phyloP scores from a whole-genome alignment of 2,113 vertebrate genomes.

The Serilophus lunatus region DNA sequence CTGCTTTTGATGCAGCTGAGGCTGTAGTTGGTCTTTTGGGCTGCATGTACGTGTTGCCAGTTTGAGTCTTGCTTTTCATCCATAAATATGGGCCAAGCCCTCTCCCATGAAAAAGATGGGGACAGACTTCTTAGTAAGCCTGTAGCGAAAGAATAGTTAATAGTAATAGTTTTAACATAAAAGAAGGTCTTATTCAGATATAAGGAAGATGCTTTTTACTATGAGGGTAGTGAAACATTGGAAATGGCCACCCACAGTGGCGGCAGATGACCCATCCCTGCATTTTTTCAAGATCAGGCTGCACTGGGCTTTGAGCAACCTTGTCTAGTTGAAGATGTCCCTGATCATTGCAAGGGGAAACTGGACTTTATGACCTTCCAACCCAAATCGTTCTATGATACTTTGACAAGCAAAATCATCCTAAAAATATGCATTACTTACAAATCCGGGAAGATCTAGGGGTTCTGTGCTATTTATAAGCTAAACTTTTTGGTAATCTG shows the following conservation, averaged over 20 bases:
- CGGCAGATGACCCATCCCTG: neutral
- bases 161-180: neutral
- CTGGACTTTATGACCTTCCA: neutral
- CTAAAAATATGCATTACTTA: neutral
- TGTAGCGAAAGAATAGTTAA: neutral
- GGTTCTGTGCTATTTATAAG: neutral
- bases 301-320: accelerated
- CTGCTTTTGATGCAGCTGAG: neutral
- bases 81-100: accelerated
- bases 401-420: neutral
- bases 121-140: neutral
- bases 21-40: neutral
- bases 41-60: neutral
- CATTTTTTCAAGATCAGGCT: neutral
- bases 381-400: neutral
- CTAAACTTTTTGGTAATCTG: neutral
- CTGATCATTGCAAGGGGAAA: accelerated
- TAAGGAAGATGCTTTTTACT: accelerated
- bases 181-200: neutral
- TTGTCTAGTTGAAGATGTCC: neutral
- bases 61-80: neutral
- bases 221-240: neutral
- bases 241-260: neutral
- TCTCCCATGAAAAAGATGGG: neutral
- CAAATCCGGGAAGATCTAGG: neutral